Evolutionary conservation across 2,888 invertebrate genomes (phyloP).

Genomic region (Drosophila eohydei): DNA sequence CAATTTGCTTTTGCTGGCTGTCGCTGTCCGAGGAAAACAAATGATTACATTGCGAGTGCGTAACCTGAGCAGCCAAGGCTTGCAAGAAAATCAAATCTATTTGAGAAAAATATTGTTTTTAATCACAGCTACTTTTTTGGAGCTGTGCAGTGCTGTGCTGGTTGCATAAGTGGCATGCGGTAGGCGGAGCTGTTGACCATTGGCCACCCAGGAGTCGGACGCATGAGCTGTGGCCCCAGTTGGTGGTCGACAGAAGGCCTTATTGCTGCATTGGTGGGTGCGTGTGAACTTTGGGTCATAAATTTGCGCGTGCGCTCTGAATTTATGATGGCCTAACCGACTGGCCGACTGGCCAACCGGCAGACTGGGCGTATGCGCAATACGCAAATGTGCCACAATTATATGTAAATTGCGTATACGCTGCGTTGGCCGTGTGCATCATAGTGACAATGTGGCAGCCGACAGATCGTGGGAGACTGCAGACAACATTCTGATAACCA

Average conservation of each 20-base stretch:
- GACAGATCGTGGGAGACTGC: constrained; percentile 79
- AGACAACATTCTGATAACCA: constrained; percentile 32
- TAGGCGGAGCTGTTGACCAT: constrained; percentile 28
- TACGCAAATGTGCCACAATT: constrained; percentile 45
- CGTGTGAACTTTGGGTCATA: constrained; percentile 75
- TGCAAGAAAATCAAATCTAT: constrained; percentile 26
- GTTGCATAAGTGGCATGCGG: constrained; percentile 61
- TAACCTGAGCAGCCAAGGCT: constrained; percentile 73
- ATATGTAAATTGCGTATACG: constrained; percentile 61
- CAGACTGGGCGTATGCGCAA: constrained; percentile 63
- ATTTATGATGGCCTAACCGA: constrained; percentile 61
- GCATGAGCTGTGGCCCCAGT: constrained; percentile 42
- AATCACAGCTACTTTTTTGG: constrained; percentile 57
- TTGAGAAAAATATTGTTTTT: constrained; percentile 56
- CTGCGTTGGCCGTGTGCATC: constrained; percentile 44
- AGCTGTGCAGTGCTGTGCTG: background rate
- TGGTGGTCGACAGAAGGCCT: constrained; percentile 66
- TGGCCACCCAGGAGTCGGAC: constrained; percentile 63
- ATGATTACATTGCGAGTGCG: constrained; percentile 76
- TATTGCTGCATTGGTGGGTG: constrained; percentile 56
- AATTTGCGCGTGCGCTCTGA: constrained; percentile 50
- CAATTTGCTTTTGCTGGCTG: constrained; percentile 66
- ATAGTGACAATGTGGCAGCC: constrained; percentile 56
- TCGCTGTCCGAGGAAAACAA: constrained; percentile 72
- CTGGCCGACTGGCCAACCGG: background rate